These are phyloP conservation scores for Knipowitschia caucasica DNA, from an alignment of 2,797 vertebrate genomes.

Conservation along the genomic window DNA sequence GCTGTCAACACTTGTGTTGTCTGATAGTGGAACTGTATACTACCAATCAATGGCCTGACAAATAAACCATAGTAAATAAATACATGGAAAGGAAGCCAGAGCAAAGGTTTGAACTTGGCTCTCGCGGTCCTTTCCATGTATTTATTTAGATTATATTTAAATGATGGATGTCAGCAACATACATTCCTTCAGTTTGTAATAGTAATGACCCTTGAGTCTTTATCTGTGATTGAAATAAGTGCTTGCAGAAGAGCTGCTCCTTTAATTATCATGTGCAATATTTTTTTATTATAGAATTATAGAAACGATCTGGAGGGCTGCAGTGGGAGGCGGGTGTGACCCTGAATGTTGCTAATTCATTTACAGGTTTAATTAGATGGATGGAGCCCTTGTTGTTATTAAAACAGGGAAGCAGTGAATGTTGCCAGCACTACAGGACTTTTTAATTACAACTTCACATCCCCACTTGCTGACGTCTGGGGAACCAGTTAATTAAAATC, in stretches of 20 bases:
- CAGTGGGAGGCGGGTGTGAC: conserved; percentile 56
- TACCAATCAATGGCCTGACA: too few relatives aligned
- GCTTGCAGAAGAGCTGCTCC: background rate
- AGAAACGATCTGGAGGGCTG: conserved; percentile 56
- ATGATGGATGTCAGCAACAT: background rate
- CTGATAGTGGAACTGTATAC: too few relatives aligned
- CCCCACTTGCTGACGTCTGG: conserved; percentile 79
- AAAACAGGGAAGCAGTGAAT: conserved; percentile 70
- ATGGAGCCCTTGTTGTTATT: conserved; percentile 74
- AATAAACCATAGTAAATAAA: too few relatives aligned
- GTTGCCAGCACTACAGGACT: conserved; percentile 80
- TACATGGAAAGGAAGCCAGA: too few relatives aligned
- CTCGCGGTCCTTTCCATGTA: too few relatives aligned
- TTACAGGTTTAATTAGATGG: conserved; percentile 83
- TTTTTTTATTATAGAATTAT: conserved; percentile 13
- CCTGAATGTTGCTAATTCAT: conserved; percentile 79
- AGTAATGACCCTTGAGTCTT: conserved; percentile 2
- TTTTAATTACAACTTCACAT: conserved; percentile 80
- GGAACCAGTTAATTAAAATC: conserved; percentile 85
- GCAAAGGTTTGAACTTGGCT: too few relatives aligned
- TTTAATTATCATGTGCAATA: conserved; percentile 1
- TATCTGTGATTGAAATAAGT: background rate
- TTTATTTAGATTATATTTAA: too few relatives aligned
- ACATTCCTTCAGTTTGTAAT: background rate
- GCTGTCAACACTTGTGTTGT: too few relatives aligned